phyloP scores from a whole-genome alignment of 2,113 vertebrate species.

The Halcyon senegalensis region DNA sequence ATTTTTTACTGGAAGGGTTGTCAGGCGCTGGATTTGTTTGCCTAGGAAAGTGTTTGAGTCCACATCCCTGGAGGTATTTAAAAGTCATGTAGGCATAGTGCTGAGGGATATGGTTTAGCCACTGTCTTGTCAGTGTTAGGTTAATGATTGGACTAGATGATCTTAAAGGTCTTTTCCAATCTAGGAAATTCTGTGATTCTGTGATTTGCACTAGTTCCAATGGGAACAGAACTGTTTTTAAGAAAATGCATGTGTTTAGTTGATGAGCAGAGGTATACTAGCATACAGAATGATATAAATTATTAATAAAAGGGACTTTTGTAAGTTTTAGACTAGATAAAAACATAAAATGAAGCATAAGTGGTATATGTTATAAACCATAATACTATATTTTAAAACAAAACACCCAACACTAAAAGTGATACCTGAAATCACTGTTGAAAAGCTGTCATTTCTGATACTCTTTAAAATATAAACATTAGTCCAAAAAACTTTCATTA shows the following conservation, averaged over 20 bases:
- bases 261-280: not conserved
- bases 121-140: too few relatives aligned
- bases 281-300: not conserved
- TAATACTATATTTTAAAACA: not conserved
- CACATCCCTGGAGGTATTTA: too few relatives aligned
- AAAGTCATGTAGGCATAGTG: too few relatives aligned
- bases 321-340: not conserved
- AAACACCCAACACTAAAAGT: not conserved
- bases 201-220: not conserved
- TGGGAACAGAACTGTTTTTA: not conserved
- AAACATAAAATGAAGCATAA: not conserved
- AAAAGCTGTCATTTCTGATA: not conserved
- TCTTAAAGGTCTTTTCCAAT: too few relatives aligned
- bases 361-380: not conserved
- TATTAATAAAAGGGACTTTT: not conserved
- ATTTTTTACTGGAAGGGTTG: too few relatives aligned
- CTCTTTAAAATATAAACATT: not conserved
- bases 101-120: too few relatives aligned
- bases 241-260: not conserved
- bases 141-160: too few relatives aligned
- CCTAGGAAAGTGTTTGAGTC: too few relatives aligned
- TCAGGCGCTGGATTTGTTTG: too few relatives aligned
- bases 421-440: not conserved
- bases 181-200: too few relatives aligned
- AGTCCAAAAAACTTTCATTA: not conserved